Conservation (phyloP, 2,113 vertebrate species). For the Ptilonorhynchus violaceus region DNA sequence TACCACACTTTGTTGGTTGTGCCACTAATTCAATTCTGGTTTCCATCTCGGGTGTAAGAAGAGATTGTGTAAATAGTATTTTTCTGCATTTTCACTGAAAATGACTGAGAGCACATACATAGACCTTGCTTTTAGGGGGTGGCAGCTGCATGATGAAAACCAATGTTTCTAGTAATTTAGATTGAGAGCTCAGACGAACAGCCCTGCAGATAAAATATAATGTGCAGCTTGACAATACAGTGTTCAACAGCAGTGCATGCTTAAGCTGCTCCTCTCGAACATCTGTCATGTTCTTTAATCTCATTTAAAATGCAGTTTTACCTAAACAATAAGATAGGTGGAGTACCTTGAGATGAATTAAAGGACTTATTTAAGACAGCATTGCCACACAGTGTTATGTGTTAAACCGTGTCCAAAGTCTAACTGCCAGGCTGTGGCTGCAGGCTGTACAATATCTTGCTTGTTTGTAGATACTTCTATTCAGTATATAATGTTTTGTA, state of each 20-base stretch:
- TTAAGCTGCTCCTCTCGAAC: background rate
- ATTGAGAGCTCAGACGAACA: background rate
- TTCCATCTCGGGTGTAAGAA: background rate
- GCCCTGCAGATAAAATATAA: background rate
- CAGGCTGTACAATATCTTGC: background rate
- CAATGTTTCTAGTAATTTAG: background rate
- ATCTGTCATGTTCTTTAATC: background rate
- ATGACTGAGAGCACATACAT: background rate
- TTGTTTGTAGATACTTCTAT: background rate
- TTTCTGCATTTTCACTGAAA: background rate
- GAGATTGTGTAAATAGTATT: background rate
- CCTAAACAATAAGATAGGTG: background rate
- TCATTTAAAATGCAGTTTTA: conserved; percentile 10
- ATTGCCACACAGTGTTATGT: background rate
- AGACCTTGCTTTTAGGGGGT: background rate
- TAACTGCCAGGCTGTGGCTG: background rate
- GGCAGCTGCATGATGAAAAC: background rate
- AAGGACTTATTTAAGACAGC: background rate
- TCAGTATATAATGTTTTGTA: background rate
- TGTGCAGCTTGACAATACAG: background rate
- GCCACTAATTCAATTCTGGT: background rate
- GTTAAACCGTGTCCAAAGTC: background rate
- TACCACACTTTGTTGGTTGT: background rate
- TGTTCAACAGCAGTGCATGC: background rate
- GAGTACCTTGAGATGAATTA: background rate